Evolutionary conservation across 2,797 vertebrate species (phyloP).

Genomic region (Spondyliosoma cantharus): DNA sequence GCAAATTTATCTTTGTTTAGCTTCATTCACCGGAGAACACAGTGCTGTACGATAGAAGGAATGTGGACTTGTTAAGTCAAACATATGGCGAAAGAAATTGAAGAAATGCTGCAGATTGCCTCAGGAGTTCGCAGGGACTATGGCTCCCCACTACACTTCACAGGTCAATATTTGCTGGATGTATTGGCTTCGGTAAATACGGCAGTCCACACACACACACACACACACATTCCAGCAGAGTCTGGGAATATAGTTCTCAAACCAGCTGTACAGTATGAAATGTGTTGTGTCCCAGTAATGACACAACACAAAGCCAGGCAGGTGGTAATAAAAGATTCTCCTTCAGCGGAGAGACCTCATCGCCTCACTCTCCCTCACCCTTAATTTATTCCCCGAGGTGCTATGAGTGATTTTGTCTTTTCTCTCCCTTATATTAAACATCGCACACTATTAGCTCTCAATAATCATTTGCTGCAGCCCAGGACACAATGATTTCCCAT

Average conservation of each 20-base stretch:
- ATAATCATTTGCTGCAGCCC: constrained; percentile 88
- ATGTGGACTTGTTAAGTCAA: constrained; percentile 67
- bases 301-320: constrained; percentile 77
- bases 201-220: constrained; percentile 52
- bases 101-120: constrained; percentile 60
- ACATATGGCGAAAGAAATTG: constrained; percentile 69
- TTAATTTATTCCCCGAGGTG: constrained; percentile 92
- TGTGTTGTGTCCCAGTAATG: constrained; percentile 74
- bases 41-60: constrained; percentile 60
- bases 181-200: constrained; percentile 75
- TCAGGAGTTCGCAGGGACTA: constrained; percentile 52
- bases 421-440: constrained; percentile 90
- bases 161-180: constrained; percentile 79
- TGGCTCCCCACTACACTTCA: constrained; percentile 61
- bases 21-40: constrained; percentile 46
- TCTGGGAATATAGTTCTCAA: constrained; percentile 65
- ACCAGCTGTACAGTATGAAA: constrained; percentile 65
- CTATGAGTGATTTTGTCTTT: constrained; percentile 85
- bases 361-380: constrained; percentile 83
- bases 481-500: constrained; percentile 94
- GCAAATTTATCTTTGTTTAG: constrained; percentile 65
- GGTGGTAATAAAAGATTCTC: constrained; percentile 91
- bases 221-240: constrained; percentile 64
- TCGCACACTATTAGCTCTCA: constrained; percentile 93
- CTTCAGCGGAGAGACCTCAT: constrained; percentile 86